A percentile compares a stretch with the other conserved stretches of the same genome.
Conservation (phyloP, 2,888 invertebrate genomes). For the Papilio elwesi region DNA sequence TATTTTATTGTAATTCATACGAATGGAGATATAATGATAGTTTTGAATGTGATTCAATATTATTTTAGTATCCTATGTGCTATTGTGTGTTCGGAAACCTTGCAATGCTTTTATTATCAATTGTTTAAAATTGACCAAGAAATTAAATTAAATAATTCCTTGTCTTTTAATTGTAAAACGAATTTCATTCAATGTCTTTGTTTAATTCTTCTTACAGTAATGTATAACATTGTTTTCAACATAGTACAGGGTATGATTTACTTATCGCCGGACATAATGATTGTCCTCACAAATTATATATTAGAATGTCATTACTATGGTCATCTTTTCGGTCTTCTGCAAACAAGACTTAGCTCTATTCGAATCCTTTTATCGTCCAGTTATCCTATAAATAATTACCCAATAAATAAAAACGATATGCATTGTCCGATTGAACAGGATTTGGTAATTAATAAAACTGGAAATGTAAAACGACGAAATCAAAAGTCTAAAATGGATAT, state of each 20-base stretch:
- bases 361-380: not conserved
- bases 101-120: not conserved
- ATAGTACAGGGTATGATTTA: not conserved
- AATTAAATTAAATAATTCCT: not conserved
- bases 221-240: not conserved
- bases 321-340: conserved; percentile 11
- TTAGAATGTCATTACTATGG: conserved; percentile 12
- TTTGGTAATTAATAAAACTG: not conserved
- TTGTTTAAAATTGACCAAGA: conserved; percentile 17
- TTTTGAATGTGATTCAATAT: conserved; percentile 2
- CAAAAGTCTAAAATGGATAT: conserved; percentile 6
- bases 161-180: not conserved
- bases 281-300: conserved; percentile 13
- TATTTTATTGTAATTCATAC: not conserved
- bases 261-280: not conserved
- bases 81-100: not conserved
- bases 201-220: not conserved
- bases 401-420: too few relatives aligned
- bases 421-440: not conserved
- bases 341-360: not conserved
- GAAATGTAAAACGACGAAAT: not conserved
- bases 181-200: conserved; percentile 12
- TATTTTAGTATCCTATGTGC: not conserved
- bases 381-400: not conserved
- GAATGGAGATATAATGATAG: not conserved